These are phyloP conservation scores for Hydropsyche betteni DNA, from an alignment of 2,888 invertebrate species.

Conservation along the genomic window DNA sequence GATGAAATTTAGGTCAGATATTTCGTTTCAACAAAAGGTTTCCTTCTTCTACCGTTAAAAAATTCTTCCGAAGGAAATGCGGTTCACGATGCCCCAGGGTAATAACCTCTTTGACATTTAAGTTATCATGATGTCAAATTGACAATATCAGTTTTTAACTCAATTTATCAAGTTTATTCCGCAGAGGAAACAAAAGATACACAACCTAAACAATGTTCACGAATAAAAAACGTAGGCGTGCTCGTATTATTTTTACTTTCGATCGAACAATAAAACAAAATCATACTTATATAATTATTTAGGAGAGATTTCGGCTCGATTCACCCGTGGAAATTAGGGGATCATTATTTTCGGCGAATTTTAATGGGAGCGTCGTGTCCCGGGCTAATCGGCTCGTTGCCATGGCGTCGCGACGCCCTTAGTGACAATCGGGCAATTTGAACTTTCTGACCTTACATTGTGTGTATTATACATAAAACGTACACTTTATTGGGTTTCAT, in stretches of 20 bases:
- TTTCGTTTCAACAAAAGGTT: conserved; percentile 8
- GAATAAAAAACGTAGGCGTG: too few relatives aligned
- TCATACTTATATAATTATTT: too few relatives aligned
- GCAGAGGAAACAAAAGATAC: background rate
- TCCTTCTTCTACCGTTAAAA: background rate
- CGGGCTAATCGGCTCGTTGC: conserved; percentile 36
- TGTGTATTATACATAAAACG: background rate
- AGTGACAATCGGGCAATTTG: conserved; percentile 14
- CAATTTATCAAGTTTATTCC: conserved; percentile 18
- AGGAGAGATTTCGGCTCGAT: background rate
- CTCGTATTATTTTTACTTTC: too few relatives aligned
- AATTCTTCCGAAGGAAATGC: background rate
- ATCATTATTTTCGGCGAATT: conserved; percentile 17
- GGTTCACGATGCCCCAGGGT: conserved; percentile 1
- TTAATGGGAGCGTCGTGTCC: conserved; percentile 41
- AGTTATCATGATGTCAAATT: conserved; percentile 38
- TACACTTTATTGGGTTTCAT: too few relatives aligned
- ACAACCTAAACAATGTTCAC: background rate
- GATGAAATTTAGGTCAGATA: conserved; percentile 32
- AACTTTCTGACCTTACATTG: conserved; percentile 13
- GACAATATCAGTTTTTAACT: conserved; percentile 43
- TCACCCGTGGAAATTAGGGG: background rate
- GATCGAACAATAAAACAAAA: too few relatives aligned
- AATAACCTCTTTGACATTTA: conserved; percentile 37
- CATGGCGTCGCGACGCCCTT: conserved; percentile 44